Percentiles rank a stretch among this genome's conserved stretches.
Conservation (phyloP, 2,113 vertebrate genomes). For the Ictidomys tridecemlineatus region DNA sequence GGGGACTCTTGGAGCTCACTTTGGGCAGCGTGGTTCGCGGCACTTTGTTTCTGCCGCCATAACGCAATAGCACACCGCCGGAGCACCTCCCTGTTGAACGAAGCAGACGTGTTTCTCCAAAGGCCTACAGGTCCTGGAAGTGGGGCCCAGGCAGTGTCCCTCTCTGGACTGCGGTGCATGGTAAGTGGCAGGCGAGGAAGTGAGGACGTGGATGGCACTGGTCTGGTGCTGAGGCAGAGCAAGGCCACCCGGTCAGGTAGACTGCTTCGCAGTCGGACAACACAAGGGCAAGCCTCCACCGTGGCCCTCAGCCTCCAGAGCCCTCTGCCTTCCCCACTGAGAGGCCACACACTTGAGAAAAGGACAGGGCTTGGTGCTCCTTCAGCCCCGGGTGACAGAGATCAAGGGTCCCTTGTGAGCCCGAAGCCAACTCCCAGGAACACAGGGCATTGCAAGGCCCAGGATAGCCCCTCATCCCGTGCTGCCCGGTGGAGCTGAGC, state of each 20-base stretch:
- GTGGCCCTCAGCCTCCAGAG: background rate
- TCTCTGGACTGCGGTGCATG: background rate
- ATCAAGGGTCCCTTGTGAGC: background rate
- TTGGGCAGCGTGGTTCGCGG: too few species aligned
- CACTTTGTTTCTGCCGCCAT: background rate
- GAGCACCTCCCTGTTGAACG: background rate
- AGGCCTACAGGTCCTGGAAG: background rate
- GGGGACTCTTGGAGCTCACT: background rate
- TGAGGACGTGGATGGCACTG: accelerated
- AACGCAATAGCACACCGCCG: accelerated
- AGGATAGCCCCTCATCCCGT: too few species aligned
- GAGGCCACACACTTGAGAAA: background rate
- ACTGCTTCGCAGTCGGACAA: background rate
- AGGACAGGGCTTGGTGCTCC: accelerated
- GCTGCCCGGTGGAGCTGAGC: background rate
- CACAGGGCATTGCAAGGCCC: too few species aligned
- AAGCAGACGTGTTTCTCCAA: background rate
- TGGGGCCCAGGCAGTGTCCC: too few species aligned
- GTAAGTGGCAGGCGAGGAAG: background rate
- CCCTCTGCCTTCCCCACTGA: background rate
- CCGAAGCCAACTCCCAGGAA: background rate
- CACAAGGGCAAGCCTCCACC: too few species aligned
- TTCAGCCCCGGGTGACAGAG: background rate
- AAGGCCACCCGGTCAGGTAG: accelerated
- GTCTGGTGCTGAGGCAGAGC: too few species aligned